Evolutionary conservation across 2,888 invertebrate genomes (phyloP), one percentile per base, ranked within the genome.

Genomic region (Micoletzkya japonica): DNA sequence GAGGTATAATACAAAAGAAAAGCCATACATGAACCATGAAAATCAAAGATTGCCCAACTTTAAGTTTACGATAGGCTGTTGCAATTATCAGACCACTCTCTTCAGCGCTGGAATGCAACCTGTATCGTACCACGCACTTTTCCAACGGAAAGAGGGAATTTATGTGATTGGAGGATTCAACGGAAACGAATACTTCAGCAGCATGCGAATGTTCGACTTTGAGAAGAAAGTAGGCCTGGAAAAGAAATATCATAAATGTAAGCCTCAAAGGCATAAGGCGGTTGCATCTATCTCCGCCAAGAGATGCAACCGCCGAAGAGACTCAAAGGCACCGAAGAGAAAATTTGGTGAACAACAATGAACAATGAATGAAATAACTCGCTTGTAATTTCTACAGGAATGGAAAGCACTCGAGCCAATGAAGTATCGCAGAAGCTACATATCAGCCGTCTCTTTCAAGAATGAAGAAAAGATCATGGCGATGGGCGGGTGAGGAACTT

Each of bases 141-240:
- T 63, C 2, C 63, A 63, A 26, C 14, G 63, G 50, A 30, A 49
- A 26, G 63, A 63, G 24, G 63, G 63, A 49, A 20, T 63, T 0
- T 63, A 63, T 63, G 20, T 63, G 17, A 24, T 63, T 2, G 63
- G 63, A 30, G 63, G 63, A 32, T 63, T 63, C 50, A 63, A 63
- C n/a, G 63, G 63, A 14, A 34, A 49, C 34, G 26, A 2, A 14
- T 63, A 63, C 63, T 63, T 63, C 63, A 63, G 50, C 32, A 50
- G 50, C 50, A 63, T 32, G 32, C 63, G 50, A n/a, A 50, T 32
- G 50, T 63, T 50, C 50, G 34, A 63, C 32, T 63, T 63, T 50
- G 28, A 49, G 4, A 34, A 49, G 32, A 49, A 63, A 37, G 63
- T 63, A 24, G 4, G 26, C 6, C 14, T n/a, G 14, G 39, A 39